Percentiles rank a stretch among this genome's conserved stretches.
These are phyloP conservation scores for Tanytarsus gracilentus DNA, from an alignment of 2,888 invertebrate genomes.

Conservation along the genomic window DNA sequence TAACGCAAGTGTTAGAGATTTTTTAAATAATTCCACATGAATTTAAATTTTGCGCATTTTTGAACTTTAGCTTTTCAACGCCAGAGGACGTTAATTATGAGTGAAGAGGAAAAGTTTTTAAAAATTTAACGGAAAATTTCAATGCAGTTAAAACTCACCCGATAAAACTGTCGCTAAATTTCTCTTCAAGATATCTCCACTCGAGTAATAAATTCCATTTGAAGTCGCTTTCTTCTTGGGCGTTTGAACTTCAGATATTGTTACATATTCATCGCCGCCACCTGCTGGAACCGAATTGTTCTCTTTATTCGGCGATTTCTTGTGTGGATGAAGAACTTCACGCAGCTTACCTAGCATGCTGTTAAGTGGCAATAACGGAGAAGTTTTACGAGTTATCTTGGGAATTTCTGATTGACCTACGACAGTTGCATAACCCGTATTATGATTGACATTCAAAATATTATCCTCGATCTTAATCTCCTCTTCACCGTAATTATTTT, in stretches of 20 bases:
- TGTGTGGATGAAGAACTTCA: conserved; percentile 51
- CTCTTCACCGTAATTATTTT: conserved; percentile 16
- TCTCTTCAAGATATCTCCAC: conserved; percentile 58
- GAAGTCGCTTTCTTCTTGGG: conserved; percentile 55
- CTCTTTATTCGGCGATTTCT: conserved; percentile 48
- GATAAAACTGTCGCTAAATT: conserved; percentile 52
- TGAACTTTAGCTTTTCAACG: too few species aligned
- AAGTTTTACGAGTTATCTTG: conserved; percentile 34
- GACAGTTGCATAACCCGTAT: conserved; percentile 32
- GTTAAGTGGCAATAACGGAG: conserved; percentile 55
- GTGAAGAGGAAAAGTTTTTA: too few species aligned
- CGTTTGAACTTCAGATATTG: conserved; percentile 72
- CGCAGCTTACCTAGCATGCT: conserved; percentile 64
- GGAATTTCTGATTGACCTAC: conserved; percentile 31
- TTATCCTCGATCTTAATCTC: conserved; percentile 31
- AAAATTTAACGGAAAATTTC: too few species aligned
- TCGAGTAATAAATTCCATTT: conserved; percentile 48
- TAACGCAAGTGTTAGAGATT: too few species aligned
- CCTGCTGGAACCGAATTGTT: conserved; percentile 36
- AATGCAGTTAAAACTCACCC: too few species aligned
- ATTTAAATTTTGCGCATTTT: too few species aligned
- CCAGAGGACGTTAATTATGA: too few species aligned
- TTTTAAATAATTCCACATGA: too few species aligned
- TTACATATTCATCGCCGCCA: conserved; percentile 60
- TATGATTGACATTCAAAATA: conserved; percentile 30